These are phyloP conservation scores for Gasterosteus aculeatus DNA, from an alignment of 2,113 vertebrate genomes.

Conservation along the genomic window DNA sequence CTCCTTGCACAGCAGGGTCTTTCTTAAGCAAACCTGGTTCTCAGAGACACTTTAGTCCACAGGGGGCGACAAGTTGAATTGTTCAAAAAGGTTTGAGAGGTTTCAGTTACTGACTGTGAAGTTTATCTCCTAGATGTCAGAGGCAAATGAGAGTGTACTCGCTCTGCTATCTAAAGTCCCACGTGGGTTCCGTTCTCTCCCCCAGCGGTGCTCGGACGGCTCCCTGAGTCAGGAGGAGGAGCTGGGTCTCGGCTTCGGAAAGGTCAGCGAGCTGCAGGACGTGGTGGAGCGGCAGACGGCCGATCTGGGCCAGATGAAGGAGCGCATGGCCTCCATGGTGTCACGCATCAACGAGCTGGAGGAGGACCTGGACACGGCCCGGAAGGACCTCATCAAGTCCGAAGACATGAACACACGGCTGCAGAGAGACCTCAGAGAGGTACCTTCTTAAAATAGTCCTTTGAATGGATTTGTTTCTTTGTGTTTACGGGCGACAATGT, in stretches of 20 bases:
- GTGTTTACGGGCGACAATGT: neutral
- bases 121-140: too few relatives aligned
- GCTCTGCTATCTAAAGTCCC: too few relatives aligned
- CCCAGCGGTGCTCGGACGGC: slow-evolving; percentile 88
- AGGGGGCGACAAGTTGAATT: too few relatives aligned
- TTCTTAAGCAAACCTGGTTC: too few relatives aligned
- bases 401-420: slow-evolving; percentile 92
- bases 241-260: slow-evolving; percentile 66
- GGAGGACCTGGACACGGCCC: slow-evolving; percentile 94
- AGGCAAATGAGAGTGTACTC: too few relatives aligned
- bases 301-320: slow-evolving; percentile 94
- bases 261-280: slow-evolving; percentile 91
- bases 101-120: too few relatives aligned
- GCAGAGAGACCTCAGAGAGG: slow-evolving; percentile 94
- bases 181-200: neutral
- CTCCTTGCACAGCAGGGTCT: too few relatives aligned
- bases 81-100: too few relatives aligned
- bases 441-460: slow-evolving; percentile 47
- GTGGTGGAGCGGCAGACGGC: slow-evolving; percentile 88
- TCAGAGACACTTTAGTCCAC: too few relatives aligned
- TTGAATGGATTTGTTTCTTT: neutral
- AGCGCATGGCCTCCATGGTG: slow-evolving; percentile 88
- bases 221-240: slow-evolving; percentile 91
- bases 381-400: slow-evolving; percentile 95
- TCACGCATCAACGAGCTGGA: slow-evolving; percentile 91